phyloP scores from a whole-genome alignment of 2,113 vertebrate genomes.

The Candoia aspera region DNA sequence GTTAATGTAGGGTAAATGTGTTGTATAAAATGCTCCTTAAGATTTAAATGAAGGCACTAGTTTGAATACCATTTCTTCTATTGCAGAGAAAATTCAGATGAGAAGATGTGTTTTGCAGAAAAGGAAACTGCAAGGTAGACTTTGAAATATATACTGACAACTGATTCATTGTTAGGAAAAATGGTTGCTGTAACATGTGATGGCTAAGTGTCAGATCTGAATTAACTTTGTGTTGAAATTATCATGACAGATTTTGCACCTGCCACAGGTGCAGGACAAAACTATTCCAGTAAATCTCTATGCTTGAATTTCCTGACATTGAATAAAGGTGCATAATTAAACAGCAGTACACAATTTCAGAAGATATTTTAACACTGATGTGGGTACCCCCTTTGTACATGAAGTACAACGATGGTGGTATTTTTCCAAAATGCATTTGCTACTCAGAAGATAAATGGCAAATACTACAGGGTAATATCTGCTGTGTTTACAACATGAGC shows the following conservation, averaged over 20 bases:
- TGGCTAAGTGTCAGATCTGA: not conserved
- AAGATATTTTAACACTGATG: not conserved
- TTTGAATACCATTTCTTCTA: not conserved
- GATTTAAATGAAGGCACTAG: not conserved
- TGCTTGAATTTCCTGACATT: not conserved
- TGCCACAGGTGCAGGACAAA: not conserved
- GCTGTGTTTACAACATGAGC: not conserved
- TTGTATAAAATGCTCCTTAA: not conserved
- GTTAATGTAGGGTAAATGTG: not conserved
- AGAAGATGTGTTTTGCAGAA: rapidly evolving
- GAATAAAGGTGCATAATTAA: not conserved
- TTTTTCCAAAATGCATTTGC: not conserved
- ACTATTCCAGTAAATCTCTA: not conserved
- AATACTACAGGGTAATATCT: not conserved
- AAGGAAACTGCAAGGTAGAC: not conserved
- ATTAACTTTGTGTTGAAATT: rapidly evolving
- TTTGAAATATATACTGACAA: not conserved
- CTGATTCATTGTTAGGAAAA: not conserved
- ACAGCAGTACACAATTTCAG: not conserved
- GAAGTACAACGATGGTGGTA: not conserved
- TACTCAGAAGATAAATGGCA: not conserved
- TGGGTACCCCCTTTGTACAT: not conserved
- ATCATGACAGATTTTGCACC: not conserved
- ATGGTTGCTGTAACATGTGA: slow-evolving; percentile 3
- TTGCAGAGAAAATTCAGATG: not conserved